Percentiles rank a stretch among this genome's conserved stretches.
phyloP scores from a whole-genome alignment of 2,888 invertebrate genomes.

The Nasonia oneida region DNA sequence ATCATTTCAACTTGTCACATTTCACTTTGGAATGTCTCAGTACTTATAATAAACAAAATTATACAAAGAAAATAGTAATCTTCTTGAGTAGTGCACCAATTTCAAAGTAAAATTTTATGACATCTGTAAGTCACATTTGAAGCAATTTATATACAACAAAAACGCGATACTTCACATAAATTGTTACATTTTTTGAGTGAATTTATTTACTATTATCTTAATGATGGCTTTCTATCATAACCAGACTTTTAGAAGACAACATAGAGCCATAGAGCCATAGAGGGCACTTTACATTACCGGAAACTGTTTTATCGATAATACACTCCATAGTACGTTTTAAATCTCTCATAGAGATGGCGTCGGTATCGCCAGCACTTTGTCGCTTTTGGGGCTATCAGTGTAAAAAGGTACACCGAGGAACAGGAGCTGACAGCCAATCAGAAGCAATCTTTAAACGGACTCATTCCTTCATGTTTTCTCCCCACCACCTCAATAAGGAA shows the following conservation, averaged over 20 bases:
- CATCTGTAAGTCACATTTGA: neutral
- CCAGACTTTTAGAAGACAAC: constrained; percentile 7
- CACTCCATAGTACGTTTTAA: neutral
- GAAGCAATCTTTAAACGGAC: too few species aligned
- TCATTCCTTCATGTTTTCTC: too few species aligned
- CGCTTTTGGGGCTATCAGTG: neutral
- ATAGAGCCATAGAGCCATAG: neutral
- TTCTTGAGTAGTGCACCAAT: neutral
- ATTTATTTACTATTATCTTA: neutral
- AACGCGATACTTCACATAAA: neutral
- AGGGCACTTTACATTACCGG: neutral
- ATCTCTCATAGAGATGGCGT: constrained; percentile 34
- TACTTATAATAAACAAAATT: constrained; percentile 44
- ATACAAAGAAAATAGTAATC: constrained; percentile 16
- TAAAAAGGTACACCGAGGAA: too few species aligned
- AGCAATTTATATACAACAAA: neutral
- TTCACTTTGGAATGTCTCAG: constrained; percentile 48
- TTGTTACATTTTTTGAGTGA: neutral
- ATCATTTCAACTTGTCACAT: constrained; percentile 58
- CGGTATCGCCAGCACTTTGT: neutral
- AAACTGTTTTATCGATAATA: neutral
- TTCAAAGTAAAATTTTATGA: neutral
- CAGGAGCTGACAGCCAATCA: too few species aligned
- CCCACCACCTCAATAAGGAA: too few species aligned
- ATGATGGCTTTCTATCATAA: neutral